Conservation (phyloP, 2,888 invertebrate genomes). For the Phyto melanocephala region DNA sequence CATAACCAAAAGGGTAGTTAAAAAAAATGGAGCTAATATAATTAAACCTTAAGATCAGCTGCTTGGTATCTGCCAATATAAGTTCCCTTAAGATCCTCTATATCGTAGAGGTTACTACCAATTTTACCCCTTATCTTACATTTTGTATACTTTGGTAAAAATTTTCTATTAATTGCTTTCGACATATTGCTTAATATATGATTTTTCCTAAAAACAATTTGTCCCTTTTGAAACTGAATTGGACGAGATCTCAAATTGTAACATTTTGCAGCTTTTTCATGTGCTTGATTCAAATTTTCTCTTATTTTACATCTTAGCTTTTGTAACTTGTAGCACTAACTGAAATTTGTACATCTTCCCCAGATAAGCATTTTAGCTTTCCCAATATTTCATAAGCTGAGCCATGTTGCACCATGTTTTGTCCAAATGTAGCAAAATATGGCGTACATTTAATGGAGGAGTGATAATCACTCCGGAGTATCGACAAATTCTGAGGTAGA, state of each 20-base stretch:
- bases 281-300: not conserved
- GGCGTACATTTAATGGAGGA: constrained; percentile 24
- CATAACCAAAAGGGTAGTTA: too few relatives aligned
- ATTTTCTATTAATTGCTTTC: constrained; percentile 1
- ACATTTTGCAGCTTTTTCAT: not conserved
- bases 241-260: not conserved
- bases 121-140: not conserved
- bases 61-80: constrained; percentile 8
- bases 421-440: constrained; percentile 30
- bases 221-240: not conserved
- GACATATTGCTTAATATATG: constrained; percentile 3
- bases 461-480: constrained; percentile 11
- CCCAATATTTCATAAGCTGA: constrained; percentile 15
- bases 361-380: not conserved
- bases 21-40: too few relatives aligned
- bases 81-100: constrained; percentile 2
- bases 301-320: not conserved
- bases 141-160: constrained; percentile 23
- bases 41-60: not conserved
- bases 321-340: not conserved
- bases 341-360: not conserved
- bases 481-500: not conserved
- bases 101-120: constrained; percentile 14
- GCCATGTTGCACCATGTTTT: constrained; percentile 34
- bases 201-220: constrained; percentile 8